Base-by-base conservation (phyloP, 2,888 invertebrate species). In the Heliconius erato region DNA sequence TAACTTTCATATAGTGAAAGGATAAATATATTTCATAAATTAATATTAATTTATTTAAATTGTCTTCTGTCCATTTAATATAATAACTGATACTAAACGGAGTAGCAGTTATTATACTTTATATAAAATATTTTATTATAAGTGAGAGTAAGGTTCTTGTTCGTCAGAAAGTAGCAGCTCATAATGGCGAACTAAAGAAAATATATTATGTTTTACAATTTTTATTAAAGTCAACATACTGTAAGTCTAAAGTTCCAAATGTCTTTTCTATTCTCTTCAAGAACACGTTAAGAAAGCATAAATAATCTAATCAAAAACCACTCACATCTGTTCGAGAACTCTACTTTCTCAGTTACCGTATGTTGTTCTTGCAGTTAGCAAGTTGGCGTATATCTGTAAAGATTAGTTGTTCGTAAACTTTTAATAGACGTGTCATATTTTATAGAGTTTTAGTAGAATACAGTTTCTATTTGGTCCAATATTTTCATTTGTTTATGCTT, bases 261-360 rank as follows among this genome's bases (percentile, higher is more conserved):
- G n/a, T 79, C 54, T 40, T 80, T 49, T 40, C 35, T 80, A 49
- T 74, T 67, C 74, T 74, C 65, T 59, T 59, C 35, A 74, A 59
- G 59, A 74, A 32, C 28, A 74, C 65, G 59, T 67, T 74, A 65
- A 80, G 74, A 74, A 49, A 74, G 49, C 74, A 74, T 74, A 80
- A 80, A 74, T 80, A 68, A 74, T 80, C 35, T 74, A 74, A 68
- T 35, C 80, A 68, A 67, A 59, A 80, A 74, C 80, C 74, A 26
- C 74, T 74, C 74, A 80, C 80, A 80, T 80, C 80, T 80, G 80
- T 74, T 74, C 74, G 67, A 74, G 74, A 80, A 54, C 32, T 80
- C 68, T 68, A 80, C 65, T 74, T 80, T 26, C n/a, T 49, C 74
- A 74, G 74, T 80, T 80, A 80, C 74, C 74, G 67, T 74, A 68